Base-by-base conservation (phyloP, 2,888 invertebrate genomes). In the Zygothrica quintamaculata region DNA sequence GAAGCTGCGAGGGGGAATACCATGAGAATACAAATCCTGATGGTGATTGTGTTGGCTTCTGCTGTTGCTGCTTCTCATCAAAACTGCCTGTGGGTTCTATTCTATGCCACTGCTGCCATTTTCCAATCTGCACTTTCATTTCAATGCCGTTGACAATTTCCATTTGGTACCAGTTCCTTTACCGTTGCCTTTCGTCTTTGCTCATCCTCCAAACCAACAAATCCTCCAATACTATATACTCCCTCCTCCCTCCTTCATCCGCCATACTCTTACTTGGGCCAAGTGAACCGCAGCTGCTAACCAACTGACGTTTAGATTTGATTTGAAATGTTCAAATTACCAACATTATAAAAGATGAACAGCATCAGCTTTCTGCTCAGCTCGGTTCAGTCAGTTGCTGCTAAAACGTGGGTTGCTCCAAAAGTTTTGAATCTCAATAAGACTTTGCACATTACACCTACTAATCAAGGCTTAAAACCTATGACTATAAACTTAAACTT, bases 281-380 rank as follows among this genome's bases (percentile, higher is more conserved):
- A 67, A 74, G 65, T 64, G 71, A 78, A 75, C 81, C 84, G 55
- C 85, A 82, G 77, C 80, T 82, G 75, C 68, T 82, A 79, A 82
- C 80, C 78, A 79, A 79, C 84, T 82, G 78, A 82, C 81, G 73
- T 84, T 73, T 79, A 77, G 81, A 81, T 81, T 81, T 84, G 87
- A 84, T 84, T 86, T 86, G 77, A 79, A 84, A 84, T 81, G 79
- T 84, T 79, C 69, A 77, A 79, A 86, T 84, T 86, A 79, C 84
- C 81, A 77, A 79, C 73, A 81, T 81, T 84, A 80, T 81, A 84
- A 84, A 74, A 80, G 73, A 84, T 80, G 78, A 79, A 84, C 77
- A 73, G 69, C 73, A 36, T 57, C 66, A 60, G 65, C 60, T 53
- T 39, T 34, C 58, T 59, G 44, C 73, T 55, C 40, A 43, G 9